Conservation (phyloP, 2,113 vertebrate genomes). For the Smithornis capensis region DNA sequence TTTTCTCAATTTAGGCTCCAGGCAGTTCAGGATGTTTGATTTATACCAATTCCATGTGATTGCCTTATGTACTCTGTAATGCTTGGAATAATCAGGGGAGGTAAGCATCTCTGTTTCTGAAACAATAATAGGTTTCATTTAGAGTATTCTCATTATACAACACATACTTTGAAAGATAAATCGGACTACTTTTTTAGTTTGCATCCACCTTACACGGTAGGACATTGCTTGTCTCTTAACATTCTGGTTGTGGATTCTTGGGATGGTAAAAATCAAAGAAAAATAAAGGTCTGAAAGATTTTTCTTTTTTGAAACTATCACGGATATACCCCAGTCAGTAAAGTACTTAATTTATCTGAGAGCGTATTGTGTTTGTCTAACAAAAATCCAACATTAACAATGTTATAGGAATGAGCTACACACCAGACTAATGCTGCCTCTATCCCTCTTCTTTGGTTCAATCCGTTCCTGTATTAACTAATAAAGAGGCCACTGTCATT, state of each 20-base stretch:
- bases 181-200: constrained; percentile 3
- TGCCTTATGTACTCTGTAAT: constrained; percentile 4
- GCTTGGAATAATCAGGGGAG: background rate
- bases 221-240: background rate
- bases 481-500: background rate
- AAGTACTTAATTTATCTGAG: background rate
- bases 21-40: constrained; percentile 21
- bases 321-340: background rate
- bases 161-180: background rate
- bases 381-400: background rate
- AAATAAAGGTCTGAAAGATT: background rate
- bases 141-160: background rate
- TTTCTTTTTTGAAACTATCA: background rate
- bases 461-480: background rate
- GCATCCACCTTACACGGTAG: background rate
- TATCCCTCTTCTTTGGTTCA: background rate
- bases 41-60: constrained; percentile 29
- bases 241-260: background rate
- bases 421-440: background rate
- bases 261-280: background rate
- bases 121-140: constrained; percentile 25
- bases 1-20: constrained; percentile 20
- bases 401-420: background rate
- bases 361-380: background rate
- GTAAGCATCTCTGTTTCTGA: constrained; percentile 18